Evolutionary conservation across 2,888 invertebrate species (phyloP).

Genomic region (Hyposoter didymator): DNA sequence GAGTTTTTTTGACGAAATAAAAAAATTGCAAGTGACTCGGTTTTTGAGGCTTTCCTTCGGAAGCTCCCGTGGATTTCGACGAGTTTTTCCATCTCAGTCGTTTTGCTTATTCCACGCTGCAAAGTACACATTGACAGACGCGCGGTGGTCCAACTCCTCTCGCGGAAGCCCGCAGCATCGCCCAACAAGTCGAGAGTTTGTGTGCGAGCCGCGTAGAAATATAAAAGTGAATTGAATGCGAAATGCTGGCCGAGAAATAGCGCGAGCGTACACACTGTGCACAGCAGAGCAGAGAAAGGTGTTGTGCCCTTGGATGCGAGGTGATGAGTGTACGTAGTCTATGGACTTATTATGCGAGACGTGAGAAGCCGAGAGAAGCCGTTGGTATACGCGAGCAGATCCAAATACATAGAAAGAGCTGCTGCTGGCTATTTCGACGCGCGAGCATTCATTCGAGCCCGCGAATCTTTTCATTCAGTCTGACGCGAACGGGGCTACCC

Average conservation of each 20-base stretch:
- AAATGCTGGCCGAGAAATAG: constrained; percentile 72
- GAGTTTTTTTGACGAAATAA: not conserved
- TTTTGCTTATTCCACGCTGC: constrained; percentile 71
- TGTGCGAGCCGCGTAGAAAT: constrained; percentile 60
- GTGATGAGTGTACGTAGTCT: constrained; percentile 60
- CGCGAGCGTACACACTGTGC: too few relatives aligned
- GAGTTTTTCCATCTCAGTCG: constrained; percentile 5
- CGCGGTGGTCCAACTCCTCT: constrained; percentile 64
- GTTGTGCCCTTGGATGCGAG: constrained; percentile 37
- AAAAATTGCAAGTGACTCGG: not conserved
- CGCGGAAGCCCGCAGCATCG: not conserved
- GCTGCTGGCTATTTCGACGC: constrained; percentile 65
- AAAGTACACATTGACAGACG: constrained; percentile 69
- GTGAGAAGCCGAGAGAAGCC: constrained; percentile 67
- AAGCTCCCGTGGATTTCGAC: not conserved
- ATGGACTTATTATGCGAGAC: constrained; percentile 68
- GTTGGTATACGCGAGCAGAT: constrained; percentile 49
- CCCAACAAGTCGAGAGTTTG: constrained; percentile 13
- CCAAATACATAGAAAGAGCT: constrained; percentile 59
- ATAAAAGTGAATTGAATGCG: constrained; percentile 77
- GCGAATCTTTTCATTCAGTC: constrained; percentile 69
- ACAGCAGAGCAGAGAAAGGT: constrained; percentile 29
- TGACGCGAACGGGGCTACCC: constrained; percentile 69
- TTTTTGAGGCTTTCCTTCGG: not conserved
- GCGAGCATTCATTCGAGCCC: constrained; percentile 69